A percentile compares a stretch with the other conserved stretches of the same genome.
Evolutionary conservation across 2,797 vertebrate species (phyloP).

Genomic region (Notamacropus eugenii): DNA sequence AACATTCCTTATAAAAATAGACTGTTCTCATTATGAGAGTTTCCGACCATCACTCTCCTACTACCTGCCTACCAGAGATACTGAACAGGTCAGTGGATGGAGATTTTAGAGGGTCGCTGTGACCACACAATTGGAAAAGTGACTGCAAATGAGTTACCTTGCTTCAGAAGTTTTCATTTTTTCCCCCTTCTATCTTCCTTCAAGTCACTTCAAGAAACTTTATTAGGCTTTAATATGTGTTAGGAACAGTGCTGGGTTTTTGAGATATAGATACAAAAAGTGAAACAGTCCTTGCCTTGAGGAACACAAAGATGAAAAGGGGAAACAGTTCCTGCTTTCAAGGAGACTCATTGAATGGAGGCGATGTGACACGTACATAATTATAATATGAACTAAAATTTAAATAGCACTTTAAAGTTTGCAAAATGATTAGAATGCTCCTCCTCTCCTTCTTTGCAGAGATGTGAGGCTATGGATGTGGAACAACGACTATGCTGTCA

Average conservation of each 20-base stretch:
- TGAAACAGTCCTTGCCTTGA: not conserved
- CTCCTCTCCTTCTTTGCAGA: not conserved
- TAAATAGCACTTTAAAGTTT: not conserved
- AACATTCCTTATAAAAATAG: not conserved
- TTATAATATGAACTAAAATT: not conserved
- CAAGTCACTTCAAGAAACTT: not conserved
- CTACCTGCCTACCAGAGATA: not conserved
- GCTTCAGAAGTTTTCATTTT: not conserved
- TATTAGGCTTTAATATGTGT: not conserved
- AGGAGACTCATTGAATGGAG: not conserved
- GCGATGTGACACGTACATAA: not conserved
- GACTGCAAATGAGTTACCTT: not conserved
- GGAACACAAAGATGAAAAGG: not conserved
- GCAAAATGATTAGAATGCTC: not conserved
- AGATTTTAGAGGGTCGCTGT: not conserved
- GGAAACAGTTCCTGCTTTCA: not conserved
- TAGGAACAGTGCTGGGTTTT: not conserved
- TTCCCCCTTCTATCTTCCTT: not conserved
- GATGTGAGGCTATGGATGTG: not conserved
- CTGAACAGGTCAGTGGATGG: not conserved
- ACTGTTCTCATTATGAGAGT: not conserved
- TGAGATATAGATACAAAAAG: not conserved
- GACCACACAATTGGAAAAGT: not conserved
- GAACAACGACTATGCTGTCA: not conserved
- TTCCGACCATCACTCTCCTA: not conserved